Conservation (phyloP, 37 sponge, comb jelly and placozoan genomes). For the Halisarca cf. caerulea region DNA sequence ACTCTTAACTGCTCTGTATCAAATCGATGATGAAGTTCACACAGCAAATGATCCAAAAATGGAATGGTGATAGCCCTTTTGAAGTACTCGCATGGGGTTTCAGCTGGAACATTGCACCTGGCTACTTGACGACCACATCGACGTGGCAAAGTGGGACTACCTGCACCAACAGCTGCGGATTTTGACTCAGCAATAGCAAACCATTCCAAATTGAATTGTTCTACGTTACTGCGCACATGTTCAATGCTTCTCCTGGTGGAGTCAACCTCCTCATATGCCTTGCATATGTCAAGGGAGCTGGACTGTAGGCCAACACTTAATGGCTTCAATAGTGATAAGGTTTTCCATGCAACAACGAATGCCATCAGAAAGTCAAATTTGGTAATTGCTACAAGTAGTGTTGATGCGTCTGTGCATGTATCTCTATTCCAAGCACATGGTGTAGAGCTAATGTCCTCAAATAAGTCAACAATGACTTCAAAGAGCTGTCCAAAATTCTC, state of each 20-base stretch:
- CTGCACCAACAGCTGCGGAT: neutral
- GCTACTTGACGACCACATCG: neutral
- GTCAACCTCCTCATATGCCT: neutral
- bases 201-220: neutral
- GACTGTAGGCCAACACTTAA: neutral
- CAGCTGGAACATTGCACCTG: neutral
- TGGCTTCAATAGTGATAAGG: neutral
- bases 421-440: neutral
- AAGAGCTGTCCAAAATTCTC: neutral
- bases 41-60: neutral
- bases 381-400: neutral
- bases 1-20: conserved; percentile 10
- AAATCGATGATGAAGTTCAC: neutral
- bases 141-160: neutral
- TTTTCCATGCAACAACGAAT: neutral
- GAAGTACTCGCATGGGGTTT: neutral
- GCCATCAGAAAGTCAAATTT: neutral
- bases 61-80: neutral
- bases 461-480: neutral
- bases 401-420: neutral
- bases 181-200: neutral
- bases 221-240: neutral
- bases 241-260: neutral
- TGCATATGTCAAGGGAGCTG: neutral
- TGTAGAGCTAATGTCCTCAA: neutral